Percentiles rank a stretch among this genome's conserved stretches.
Evolutionary conservation across 1,140 invertebrate genomes (phyloP).

Genomic region (Solenopsis fugax): DNA sequence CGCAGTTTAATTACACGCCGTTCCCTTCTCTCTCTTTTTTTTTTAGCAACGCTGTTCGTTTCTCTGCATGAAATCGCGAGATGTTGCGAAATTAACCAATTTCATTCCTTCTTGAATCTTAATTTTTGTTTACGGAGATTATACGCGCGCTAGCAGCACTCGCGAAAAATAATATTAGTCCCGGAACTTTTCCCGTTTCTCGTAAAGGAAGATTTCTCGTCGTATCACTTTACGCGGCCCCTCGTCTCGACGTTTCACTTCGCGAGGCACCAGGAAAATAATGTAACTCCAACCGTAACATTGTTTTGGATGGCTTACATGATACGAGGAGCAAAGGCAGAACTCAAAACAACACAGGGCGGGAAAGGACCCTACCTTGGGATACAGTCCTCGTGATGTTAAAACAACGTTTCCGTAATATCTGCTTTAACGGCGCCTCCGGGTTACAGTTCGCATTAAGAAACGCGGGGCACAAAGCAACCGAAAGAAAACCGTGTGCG

Average conservation of each 20-base stretch:
- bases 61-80: background rate
- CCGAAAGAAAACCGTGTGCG: conserved; percentile 38
- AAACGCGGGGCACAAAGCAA: conserved; percentile 41
- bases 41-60: background rate
- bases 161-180: conserved; percentile 35
- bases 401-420: conserved; percentile 61
- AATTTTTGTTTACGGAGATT: conserved; percentile 38
- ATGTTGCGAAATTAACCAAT: conserved; percentile 28
- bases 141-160: background rate
- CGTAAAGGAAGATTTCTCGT: conserved; percentile 44
- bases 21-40: too few species aligned
- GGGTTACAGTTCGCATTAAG: conserved; percentile 39
- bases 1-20: conserved; percentile 46
- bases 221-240: background rate
- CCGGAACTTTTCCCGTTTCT: conserved; percentile 1
- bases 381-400: conserved; percentile 26
- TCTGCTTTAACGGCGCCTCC: conserved; percentile 56
- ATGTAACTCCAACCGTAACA: conserved; percentile 41
- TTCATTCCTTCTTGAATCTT: conserved; percentile 7
- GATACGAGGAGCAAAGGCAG: conserved; percentile 34
- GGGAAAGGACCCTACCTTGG: background rate
- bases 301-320: conserved; percentile 43
- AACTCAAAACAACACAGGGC: conserved; percentile 31
- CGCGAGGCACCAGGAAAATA: conserved; percentile 46
- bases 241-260: background rate